Conservation (phyloP, 2,113 vertebrate genomes). For the Cynocephalus volans region DNA sequence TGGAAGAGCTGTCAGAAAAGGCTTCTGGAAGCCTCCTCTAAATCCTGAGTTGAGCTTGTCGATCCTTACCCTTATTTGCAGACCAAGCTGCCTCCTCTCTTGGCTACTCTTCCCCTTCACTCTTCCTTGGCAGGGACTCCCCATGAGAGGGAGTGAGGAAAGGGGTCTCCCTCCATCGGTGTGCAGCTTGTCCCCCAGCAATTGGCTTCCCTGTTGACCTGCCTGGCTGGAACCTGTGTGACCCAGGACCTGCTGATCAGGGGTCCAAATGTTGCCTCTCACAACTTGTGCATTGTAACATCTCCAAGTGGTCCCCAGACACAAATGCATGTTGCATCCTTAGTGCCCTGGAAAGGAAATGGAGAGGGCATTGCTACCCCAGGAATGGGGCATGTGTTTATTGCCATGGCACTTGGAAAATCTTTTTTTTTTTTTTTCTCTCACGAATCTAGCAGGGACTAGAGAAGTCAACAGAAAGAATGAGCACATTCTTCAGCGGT, state of each 20-base stretch:
- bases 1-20: neutral
- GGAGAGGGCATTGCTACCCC: neutral
- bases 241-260: neutral
- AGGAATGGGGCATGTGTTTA: too few species aligned
- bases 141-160: neutral
- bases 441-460: neutral
- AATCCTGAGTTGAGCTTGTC: neutral
- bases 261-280: neutral
- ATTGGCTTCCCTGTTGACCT: neutral
- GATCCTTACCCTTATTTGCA: neutral
- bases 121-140: neutral
- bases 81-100: neutral
- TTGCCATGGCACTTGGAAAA: neutral
- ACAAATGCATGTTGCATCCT: neutral
- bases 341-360: neutral
- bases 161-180: neutral
- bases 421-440: fast-evolving
- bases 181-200: neutral
- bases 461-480: neutral
- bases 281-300: neutral
- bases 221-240: neutral
- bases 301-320: neutral
- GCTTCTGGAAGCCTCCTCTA: slow-evolving; percentile 5
- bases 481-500: neutral
- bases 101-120: neutral